A percentile compares a stretch with the other conserved stretches of the same genome.
These are phyloP conservation scores for Galemys pyrenaicus DNA, from an alignment of 2,113 vertebrate genomes.

Conservation along the genomic window DNA sequence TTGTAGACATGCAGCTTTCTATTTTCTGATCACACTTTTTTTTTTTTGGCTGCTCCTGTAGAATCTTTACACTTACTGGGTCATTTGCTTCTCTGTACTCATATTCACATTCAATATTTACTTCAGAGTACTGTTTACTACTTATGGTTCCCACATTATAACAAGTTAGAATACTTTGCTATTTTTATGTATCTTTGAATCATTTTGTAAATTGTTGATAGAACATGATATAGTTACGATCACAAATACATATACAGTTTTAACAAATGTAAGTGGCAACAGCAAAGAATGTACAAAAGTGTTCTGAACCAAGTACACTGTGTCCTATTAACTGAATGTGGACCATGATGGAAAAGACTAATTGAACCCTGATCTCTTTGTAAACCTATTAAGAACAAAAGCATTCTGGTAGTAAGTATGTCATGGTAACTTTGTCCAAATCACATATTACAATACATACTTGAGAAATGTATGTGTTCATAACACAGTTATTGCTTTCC, in stretches of 20 bases:
- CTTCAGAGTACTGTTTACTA: neutral
- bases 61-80: neutral
- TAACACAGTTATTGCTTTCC: neutral
- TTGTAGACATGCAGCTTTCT: neutral
- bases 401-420: neutral
- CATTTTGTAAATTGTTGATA: neutral
- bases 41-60: neutral
- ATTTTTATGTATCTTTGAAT: neutral
- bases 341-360: neutral
- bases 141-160: neutral
- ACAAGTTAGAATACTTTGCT: neutral
- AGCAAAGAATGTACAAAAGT: neutral
- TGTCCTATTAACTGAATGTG: neutral
- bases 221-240: neutral
- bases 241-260: neutral
- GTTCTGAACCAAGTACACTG: neutral
- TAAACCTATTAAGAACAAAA: neutral
- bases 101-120: neutral
- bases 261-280: constrained; percentile 4
- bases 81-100: neutral
- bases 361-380: neutral
- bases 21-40: neutral
- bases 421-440: neutral
- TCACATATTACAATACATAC: neutral
- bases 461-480: neutral